Percentiles rank a stretch among this genome's conserved stretches.
These are phyloP conservation scores for Acanthornis magna DNA, from an alignment of 2,797 vertebrate genomes.

Conservation along the genomic window DNA sequence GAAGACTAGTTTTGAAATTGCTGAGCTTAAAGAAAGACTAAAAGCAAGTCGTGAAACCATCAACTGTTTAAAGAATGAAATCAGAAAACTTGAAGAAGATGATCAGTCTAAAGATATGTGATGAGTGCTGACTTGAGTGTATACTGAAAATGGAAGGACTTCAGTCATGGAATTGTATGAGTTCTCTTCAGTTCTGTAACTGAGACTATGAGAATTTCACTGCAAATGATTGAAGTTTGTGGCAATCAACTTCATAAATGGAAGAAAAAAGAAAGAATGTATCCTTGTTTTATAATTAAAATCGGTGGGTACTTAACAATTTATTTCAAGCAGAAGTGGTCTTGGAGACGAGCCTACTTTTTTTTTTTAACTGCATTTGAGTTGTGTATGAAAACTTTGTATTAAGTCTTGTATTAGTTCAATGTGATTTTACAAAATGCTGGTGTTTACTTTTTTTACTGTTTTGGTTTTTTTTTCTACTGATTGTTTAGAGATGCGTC, in stretches of 20 bases:
- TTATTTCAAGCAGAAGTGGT: not conserved
- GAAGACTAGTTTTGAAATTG: constrained; percentile 96
- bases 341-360: not conserved
- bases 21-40: constrained; percentile 94
- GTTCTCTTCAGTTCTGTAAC: not conserved
- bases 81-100: constrained; percentile 94
- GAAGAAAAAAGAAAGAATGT: constrained; percentile 16
- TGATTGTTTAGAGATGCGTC: not conserved
- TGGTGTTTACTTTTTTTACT: constrained; percentile 34
- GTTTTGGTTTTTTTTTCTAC: constrained; percentile 22
- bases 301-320: not conserved
- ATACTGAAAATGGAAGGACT: not conserved
- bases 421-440: not conserved
- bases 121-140: not conserved
- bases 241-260: not conserved
- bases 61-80: constrained; percentile 94
- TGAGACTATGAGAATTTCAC: not conserved
- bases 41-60: constrained; percentile 98
- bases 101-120: constrained; percentile 93
- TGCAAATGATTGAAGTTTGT: not conserved
- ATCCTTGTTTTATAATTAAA: constrained; percentile 10
- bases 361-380: not conserved
- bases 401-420: constrained; percentile 6
- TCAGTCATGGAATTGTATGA: not conserved
- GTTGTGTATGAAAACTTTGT: not conserved